phyloP scores from a whole-genome alignment of 2,797 vertebrate genomes.

The Acanthurus tractus region DNA sequence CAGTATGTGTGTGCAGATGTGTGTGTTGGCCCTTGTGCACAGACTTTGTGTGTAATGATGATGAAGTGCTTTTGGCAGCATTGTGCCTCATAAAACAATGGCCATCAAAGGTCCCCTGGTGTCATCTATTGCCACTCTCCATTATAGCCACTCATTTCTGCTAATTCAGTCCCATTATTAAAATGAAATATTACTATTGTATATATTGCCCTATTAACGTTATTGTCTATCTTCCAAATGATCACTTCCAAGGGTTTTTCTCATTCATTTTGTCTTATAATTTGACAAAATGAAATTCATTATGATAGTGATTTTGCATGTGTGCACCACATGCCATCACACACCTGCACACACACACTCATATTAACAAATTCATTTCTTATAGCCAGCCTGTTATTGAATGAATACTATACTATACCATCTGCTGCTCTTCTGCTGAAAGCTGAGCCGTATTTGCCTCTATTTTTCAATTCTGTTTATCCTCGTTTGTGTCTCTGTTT shows the following conservation, averaged over 20 bases:
- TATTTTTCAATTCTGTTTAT: conserved; percentile 41
- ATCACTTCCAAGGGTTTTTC: conserved; percentile 25
- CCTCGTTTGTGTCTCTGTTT: conserved; percentile 41
- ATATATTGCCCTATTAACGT: conserved; percentile 45
- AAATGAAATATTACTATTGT: conserved; percentile 50
- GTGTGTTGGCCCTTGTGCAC: conserved; percentile 5
- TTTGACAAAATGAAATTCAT: conserved; percentile 32
- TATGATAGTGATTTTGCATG: conserved; percentile 8
- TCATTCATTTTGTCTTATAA: conserved; percentile 21
- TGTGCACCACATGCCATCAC: conserved; percentile 5
- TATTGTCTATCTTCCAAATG: conserved; percentile 32
- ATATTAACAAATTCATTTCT: conserved; percentile 9
- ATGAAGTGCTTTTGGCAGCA: conserved; percentile 47
- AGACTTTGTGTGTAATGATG: conserved; percentile 31
- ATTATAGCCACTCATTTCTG: conserved; percentile 37
- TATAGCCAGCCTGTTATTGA: conserved; percentile 21
- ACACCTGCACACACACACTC: conserved; percentile 24
- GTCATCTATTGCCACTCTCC: conserved; percentile 37
- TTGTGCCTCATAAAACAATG: conserved; percentile 34
- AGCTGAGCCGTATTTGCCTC: background rate
- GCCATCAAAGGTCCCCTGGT: conserved; percentile 54
- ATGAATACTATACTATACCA: conserved; percentile 43
- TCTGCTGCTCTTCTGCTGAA: conserved; percentile 44
- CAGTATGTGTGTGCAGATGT: background rate
- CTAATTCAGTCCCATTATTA: conserved; percentile 36